A percentile compares a stretch with the other conserved stretches of the same genome.
Conservation (phyloP, 2,888 invertebrate genomes). For the Tetragonisca angustula region DNA sequence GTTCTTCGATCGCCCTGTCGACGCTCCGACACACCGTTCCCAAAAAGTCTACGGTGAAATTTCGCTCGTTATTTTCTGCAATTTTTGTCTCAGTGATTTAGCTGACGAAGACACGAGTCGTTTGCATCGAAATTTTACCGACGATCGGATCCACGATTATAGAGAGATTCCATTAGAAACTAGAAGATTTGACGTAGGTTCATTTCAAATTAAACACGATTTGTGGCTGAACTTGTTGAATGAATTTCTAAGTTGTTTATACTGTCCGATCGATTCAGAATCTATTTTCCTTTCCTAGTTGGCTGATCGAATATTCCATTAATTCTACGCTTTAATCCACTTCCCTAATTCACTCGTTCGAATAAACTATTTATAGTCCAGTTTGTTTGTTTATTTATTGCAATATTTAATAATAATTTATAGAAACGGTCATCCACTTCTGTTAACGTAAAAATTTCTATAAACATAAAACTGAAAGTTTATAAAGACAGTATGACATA, state of each 20-base stretch:
- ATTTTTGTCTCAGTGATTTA: no score
- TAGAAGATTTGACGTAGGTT: background rate
- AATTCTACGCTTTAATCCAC: background rate
- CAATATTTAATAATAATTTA: no score
- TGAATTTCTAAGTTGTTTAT: background rate
- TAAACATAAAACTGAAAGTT: no score
- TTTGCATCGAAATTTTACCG: no score
- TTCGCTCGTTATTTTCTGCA: background rate
- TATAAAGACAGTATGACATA: no score
- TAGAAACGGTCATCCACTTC: no score
- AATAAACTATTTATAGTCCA: background rate
- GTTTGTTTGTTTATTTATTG: background rate
- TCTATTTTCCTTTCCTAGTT: background rate
- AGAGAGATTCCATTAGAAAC: no score
- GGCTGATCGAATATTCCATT: background rate
- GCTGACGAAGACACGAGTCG: no score
- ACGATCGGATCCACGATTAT: no score
- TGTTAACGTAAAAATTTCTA: no score
- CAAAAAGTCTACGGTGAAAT: slow-evolving; percentile 80
- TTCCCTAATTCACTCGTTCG: background rate
- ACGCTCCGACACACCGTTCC: slow-evolving; percentile 79
- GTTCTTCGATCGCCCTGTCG: slow-evolving; percentile 89
- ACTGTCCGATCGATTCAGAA: background rate
- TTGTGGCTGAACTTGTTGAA: background rate
- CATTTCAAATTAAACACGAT: background rate